Conservation (phyloP, 2,113 vertebrate species). For the Crocuta crocuta region DNA sequence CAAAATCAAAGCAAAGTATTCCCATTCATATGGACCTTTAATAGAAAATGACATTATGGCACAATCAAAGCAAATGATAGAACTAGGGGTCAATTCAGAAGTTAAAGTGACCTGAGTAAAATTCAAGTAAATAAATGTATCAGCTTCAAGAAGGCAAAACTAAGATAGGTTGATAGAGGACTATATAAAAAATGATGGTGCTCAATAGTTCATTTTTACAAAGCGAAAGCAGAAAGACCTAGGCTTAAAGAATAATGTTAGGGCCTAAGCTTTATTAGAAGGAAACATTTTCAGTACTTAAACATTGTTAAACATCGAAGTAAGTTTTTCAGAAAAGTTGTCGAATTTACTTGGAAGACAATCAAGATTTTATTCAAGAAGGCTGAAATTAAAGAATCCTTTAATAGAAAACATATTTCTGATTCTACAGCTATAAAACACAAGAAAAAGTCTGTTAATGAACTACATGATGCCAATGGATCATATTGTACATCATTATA, state of each 20-base stretch:
- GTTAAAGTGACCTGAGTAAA: not conserved
- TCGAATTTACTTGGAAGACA: conserved; percentile 62
- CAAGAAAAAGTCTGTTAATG: conserved; percentile 56
- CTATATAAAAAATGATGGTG: not conserved
- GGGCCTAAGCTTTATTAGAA: not conserved
- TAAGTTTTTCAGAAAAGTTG: conserved; percentile 56
- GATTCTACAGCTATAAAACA: conserved; percentile 58
- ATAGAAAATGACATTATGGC: not conserved
- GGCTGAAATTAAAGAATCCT: conserved; percentile 60
- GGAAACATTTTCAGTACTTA: not conserved
- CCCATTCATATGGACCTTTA: not conserved
- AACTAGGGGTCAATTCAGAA: not conserved
- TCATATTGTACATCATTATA: conserved; percentile 54
- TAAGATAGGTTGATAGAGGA: not conserved
- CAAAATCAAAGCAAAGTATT: not conserved
- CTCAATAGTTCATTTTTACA: not conserved
- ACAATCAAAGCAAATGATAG: not conserved
- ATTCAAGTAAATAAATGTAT: not conserved
- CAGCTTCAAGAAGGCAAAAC: not conserved
- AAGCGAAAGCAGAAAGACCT: not conserved
- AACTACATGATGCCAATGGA: conserved; percentile 36
- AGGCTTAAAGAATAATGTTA: not conserved
- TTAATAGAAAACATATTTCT: conserved; percentile 75
- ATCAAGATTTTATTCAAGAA: conserved; percentile 71
- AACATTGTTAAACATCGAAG: not conserved